phyloP scores from a whole-genome alignment of 2,888 invertebrate genomes.

The Drosophila prolongata region DNA sequence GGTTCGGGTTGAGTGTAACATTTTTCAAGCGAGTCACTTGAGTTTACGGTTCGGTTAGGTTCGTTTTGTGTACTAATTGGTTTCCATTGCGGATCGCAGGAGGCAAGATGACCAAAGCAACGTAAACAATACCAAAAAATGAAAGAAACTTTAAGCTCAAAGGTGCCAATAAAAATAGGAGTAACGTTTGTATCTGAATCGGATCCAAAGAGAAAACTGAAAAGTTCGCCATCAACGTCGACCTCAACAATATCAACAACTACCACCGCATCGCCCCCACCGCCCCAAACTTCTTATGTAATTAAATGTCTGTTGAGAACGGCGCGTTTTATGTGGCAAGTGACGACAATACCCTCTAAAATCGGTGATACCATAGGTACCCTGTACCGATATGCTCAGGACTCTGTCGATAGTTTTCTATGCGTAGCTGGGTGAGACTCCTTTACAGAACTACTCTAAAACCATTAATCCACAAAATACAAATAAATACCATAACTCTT shows the following conservation, averaged over 20 bases:
- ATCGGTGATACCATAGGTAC: conserved; percentile 84
- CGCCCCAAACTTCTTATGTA: conserved; percentile 73
- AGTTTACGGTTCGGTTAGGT: conserved; percentile 16
- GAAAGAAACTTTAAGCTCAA: conserved; percentile 68
- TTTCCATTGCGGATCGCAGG: conserved; percentile 6
- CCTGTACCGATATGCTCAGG: conserved; percentile 84
- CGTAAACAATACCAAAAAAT: conserved; percentile 64
- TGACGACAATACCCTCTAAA: conserved; percentile 84
- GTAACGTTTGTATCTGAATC: conserved; percentile 37
- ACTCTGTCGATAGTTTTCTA: conserved; percentile 84
- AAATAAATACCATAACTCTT: too few relatives aligned
- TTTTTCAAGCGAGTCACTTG: conserved; percentile 7
- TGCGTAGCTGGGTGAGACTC: conserved; percentile 84
- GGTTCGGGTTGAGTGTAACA: not conserved
- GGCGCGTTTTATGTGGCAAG: conserved; percentile 84
- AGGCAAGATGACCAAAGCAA: conserved; percentile 47
- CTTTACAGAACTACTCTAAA: not conserved
- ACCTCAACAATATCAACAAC: conserved; percentile 24
- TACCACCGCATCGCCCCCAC: conserved; percentile 15
- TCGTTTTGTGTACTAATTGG: conserved; percentile 10
- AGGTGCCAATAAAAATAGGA: conserved; percentile 53
- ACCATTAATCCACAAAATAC: too few relatives aligned
- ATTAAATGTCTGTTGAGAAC: conserved; percentile 83
- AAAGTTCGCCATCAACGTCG: conserved; percentile 33
- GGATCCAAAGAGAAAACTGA: conserved; percentile 31